phyloP scores from a whole-genome alignment of 1,140 invertebrate species.

The Brachionus rotundiformis region DNA sequence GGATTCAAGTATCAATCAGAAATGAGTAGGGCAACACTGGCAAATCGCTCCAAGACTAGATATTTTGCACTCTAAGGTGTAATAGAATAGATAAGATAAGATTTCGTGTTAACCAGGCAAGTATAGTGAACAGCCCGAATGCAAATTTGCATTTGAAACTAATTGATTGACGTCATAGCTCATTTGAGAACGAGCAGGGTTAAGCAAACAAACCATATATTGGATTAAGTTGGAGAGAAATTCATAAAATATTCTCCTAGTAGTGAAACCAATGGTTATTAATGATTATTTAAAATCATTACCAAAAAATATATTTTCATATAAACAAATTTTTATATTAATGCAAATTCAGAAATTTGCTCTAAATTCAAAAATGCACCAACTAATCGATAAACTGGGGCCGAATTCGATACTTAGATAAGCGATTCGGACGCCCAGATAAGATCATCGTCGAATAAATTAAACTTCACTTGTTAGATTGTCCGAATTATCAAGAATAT shows the following conservation, averaged over 20 bases:
- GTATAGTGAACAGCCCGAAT: not conserved
- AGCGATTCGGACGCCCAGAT: not conserved
- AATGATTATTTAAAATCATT: constrained; percentile 19
- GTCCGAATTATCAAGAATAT: constrained; percentile 13
- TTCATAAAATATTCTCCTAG: constrained; percentile 20
- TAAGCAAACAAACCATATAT: not conserved
- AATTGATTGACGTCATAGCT: constrained; percentile 19
- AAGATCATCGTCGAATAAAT: constrained; percentile 8
- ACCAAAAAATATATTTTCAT: not conserved
- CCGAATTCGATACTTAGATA: constrained; percentile 8
- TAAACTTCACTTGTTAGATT: constrained; percentile 4
- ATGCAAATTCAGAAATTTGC: constrained; percentile 13
- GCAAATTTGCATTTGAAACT: constrained; percentile 20
- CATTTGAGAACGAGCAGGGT: constrained; percentile 6
- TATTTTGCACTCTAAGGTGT: not conserved
- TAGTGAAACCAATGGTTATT: constrained; percentile 30
- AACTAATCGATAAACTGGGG: not conserved
- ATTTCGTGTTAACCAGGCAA: not conserved
- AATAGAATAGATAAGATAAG: constrained; percentile 12
- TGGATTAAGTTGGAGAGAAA: not conserved
- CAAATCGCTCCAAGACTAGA: constrained; percentile 3
- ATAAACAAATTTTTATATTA: constrained; percentile 1
- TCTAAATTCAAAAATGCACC: not conserved
- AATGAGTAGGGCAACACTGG: not conserved
- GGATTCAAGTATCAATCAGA: not conserved